Evolutionary conservation across 1,140 invertebrate species (phyloP), one percentile per base, ranked within the genome.

Genomic region (Cylas formicarius): DNA sequence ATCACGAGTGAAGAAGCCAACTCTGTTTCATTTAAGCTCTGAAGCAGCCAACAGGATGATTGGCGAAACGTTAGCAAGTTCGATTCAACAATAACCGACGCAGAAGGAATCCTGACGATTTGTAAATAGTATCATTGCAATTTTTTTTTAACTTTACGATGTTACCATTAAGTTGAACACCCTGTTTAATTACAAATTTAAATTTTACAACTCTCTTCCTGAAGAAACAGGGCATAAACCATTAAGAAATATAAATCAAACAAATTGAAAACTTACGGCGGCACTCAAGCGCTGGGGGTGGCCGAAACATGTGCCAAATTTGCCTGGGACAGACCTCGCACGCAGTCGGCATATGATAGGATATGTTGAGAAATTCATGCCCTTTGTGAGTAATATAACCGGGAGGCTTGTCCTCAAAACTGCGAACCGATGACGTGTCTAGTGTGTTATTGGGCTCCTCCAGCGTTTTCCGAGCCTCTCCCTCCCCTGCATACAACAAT

Each of bases 321-420:
- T 92, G 91, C 66, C 92, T 94, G 21, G 90, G 82, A 77, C 95
- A 99, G 35, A 91, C 85, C 72, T 99, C 95, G 72, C 95, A 99
- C 46, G 87, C 87, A 2, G 95, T 96, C 22, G 94, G 94, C 81
- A 97, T 97, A 69, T 97, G 92, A 71, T 90, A 99, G 49, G 86
- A 91, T 55, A 99, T 92, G 55, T 88, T 84, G 44, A 97, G 76
- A 59, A 99, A 91, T 67, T 97, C 93, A 70, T 98, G 95, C 2
- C 93, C 91, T 72, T 97, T 97, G 62, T 95, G 80, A 48, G 80
- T 73, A 37, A 91, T 77, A 19, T 82, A 84, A 50, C 86, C 86
- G 10, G 75, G 61, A 27, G 75, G 76, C 65, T 89, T 86, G 52
- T 89, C 82, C 31, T 75, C 73, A 53, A 68, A 65, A 48, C 63